phyloP scores from a whole-genome alignment of 2,113 vertebrate genomes.

The Phycodurus eques region DNA sequence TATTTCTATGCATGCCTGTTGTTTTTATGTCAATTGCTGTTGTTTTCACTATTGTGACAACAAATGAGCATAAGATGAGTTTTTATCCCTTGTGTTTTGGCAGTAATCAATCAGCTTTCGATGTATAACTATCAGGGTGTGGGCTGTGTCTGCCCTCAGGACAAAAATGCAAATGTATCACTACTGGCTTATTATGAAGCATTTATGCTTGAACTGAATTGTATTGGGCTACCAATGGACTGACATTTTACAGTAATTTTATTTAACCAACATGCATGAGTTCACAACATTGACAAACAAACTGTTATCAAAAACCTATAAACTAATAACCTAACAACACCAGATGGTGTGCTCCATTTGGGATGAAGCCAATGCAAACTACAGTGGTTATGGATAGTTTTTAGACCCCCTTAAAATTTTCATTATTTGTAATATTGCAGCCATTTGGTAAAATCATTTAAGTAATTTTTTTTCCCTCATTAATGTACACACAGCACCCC shows the following conservation, averaged over 20 bases:
- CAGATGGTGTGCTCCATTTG: background rate
- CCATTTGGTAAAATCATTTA: no score
- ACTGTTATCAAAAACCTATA: slow-evolving; percentile 21
- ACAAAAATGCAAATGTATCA: background rate
- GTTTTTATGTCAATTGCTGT: slow-evolving; percentile 1
- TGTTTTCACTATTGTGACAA: background rate
- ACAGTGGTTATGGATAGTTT: background rate
- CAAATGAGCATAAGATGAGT: background rate
- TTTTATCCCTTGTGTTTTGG: background rate
- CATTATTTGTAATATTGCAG: no score
- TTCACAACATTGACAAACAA: slow-evolving; percentile 25
- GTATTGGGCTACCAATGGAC: background rate
- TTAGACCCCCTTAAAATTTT: no score
- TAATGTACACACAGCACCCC: no score
- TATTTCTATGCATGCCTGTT: slow-evolving; percentile 1
- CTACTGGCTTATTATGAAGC: background rate
- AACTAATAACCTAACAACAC: background rate
- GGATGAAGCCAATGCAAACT: background rate
- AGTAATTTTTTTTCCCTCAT: no score
- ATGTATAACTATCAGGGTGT: background rate
- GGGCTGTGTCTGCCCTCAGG: background rate
- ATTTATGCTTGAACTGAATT: slow-evolving; percentile 2
- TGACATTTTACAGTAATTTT: slow-evolving; percentile 26
- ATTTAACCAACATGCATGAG: slow-evolving; percentile 32
- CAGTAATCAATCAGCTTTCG: slow-evolving; percentile 3